phyloP scores from a whole-genome alignment of 2,888 invertebrate species.

The Netelia virgata region DNA sequence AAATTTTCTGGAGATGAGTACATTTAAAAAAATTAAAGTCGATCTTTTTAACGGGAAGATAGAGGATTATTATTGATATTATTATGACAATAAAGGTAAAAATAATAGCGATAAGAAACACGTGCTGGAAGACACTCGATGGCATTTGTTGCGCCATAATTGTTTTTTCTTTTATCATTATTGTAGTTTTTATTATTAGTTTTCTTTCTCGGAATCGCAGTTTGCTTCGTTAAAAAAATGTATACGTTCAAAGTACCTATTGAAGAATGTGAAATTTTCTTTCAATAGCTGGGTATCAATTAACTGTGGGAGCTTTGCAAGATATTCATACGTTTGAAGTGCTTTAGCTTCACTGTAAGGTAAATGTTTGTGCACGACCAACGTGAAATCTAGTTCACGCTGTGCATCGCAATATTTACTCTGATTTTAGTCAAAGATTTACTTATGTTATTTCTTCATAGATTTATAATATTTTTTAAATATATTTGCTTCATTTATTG shows the following conservation, averaged over 20 bases:
- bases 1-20: too few species aligned
- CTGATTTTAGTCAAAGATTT: not conserved
- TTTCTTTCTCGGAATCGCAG: not conserved
- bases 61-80: not conserved
- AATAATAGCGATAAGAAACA: not conserved
- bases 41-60: not conserved
- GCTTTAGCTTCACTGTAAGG: not conserved
- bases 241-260: not conserved
- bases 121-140: not conserved
- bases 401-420: not conserved
- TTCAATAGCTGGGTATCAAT: not conserved
- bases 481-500: too few species aligned
- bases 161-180: not conserved
- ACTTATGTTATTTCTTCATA: too few species aligned
- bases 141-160: not conserved
- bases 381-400: not conserved
- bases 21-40: not conserved
- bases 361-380: not conserved
- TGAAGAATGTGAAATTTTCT: not conserved
- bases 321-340: not conserved
- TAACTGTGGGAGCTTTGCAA: not conserved
- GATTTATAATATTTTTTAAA: too few species aligned
- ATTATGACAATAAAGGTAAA: not conserved
- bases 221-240: not conserved
- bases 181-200: not conserved